Evolutionary conservation across 1,140 invertebrate genomes (phyloP), one percentile per base, ranked within the genome.

Genomic region (Latrodectus geometricus): DNA sequence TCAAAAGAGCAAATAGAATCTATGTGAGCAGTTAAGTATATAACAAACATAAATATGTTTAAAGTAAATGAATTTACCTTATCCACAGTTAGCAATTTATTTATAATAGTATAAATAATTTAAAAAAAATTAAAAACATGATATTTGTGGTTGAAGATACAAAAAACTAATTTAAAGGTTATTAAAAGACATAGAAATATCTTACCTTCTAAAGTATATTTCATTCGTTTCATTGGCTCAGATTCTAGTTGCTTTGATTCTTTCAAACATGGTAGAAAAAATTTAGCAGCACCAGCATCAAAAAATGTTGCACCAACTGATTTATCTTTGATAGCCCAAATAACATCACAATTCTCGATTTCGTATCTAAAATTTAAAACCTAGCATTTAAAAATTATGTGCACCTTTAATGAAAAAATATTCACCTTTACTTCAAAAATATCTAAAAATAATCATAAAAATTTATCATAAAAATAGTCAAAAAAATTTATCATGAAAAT

Each of bases 241-340:
- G 89, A 91, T 8, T 89, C 89, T 81, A 90, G 87, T 49, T 90
- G 89, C 9, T 93, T 89, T 17, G 20, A 20, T 86, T 86, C 83
- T 17, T 86, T 77, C 48, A 86, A 65, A 66, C 92, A 89, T 9
- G 91, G 89, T 88, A 95, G 94, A 89, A 99, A 97, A 92, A 99
- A 99, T 92, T 98, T 94, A 9, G 97, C 96, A 35, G 97, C 97
- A n/a, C 96, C 97, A 21, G 96, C 94, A 93, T 99, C 98, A 61
- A 99, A 94, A 92, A 99, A 99, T 14, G 96, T 96, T 23, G 96
- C 94, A 11, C 96, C 95, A 89, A 99, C 97, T 88, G 97, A 96
- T 88, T 95, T 93, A 92, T 99, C 96, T 91, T 97, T 97, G 14
- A 99, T 95, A 0, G 96, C 94, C 98, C 98, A 99, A 54, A 98